These are phyloP conservation scores for Cerastoderma edule DNA, from an alignment of 2,888 invertebrate species.

Conservation along the genomic window DNA sequence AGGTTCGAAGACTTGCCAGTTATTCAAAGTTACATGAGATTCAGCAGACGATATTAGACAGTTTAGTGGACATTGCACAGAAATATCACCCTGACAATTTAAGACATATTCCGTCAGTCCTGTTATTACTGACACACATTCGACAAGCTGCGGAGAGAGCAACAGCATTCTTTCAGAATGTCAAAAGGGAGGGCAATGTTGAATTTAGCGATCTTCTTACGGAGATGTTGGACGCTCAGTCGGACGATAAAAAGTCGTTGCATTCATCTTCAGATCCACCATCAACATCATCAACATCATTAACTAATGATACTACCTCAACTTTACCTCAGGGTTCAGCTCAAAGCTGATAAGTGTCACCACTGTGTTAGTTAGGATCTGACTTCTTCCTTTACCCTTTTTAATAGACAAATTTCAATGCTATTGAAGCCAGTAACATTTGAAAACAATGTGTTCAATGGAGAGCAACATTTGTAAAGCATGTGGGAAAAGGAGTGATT, in stretches of 20 bases:
- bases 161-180: slow-evolving; percentile 75
- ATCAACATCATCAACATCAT: background rate
- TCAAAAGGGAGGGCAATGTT: slow-evolving; percentile 76
- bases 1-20: slow-evolving; percentile 75
- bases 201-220: slow-evolving; percentile 77
- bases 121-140: slow-evolving; percentile 78
- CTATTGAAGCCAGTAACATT: too few species aligned
- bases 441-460: too few species aligned
- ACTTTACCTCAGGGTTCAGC: slow-evolving; percentile 2
- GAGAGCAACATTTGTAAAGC: too few species aligned
- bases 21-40: slow-evolving; percentile 74
- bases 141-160: slow-evolving; percentile 77
- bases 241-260: slow-evolving; percentile 39
- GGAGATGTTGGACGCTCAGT: slow-evolving; percentile 78
- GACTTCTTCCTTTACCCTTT: too few species aligned
- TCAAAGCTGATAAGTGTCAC: slow-evolving; percentile 17
- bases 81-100: slow-evolving; percentile 75
- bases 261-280: background rate
- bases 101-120: slow-evolving; percentile 74
- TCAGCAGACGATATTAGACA: slow-evolving; percentile 74
- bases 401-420: too few species aligned
- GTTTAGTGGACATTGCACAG: slow-evolving; percentile 75
- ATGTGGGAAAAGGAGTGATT: too few species aligned
- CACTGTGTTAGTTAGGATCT: too few species aligned
- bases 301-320: background rate